Conservation (phyloP, 1,140 invertebrate genomes). For the Papilio polytes region DNA sequence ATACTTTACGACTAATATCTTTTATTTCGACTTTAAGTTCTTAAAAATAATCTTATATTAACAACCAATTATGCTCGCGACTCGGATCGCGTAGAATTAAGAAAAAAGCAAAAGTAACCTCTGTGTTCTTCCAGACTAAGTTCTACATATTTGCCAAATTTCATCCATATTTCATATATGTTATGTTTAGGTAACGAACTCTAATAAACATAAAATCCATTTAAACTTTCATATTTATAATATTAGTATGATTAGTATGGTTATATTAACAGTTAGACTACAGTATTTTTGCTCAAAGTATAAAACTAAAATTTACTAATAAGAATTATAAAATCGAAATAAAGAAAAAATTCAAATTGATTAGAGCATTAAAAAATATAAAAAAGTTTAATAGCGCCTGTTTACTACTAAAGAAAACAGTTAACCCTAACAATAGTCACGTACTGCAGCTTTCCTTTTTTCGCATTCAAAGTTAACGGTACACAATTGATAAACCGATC, state of each 20-base stretch:
- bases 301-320: not conserved
- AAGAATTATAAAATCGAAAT: not conserved
- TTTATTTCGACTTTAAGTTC: slow-evolving; percentile 50
- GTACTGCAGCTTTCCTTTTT: slow-evolving; percentile 43
- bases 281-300: too few species aligned
- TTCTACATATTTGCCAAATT: too few species aligned
- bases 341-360: not conserved
- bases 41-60: slow-evolving; percentile 43
- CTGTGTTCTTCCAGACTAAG: too few species aligned
- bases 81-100: too few species aligned
- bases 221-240: too few species aligned
- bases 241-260: too few species aligned
- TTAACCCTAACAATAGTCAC: slow-evolving; percentile 25
- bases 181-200: too few species aligned
- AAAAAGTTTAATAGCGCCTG: not conserved
- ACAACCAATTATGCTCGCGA: too few species aligned
- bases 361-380: not conserved
- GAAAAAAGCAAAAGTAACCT: too few species aligned
- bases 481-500: slow-evolving; percentile 57
- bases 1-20: slow-evolving; percentile 49
- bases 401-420: slow-evolving; percentile 32
- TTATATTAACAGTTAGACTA: too few species aligned
- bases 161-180: too few species aligned
- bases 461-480: slow-evolving; percentile 60
- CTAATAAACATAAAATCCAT: too few species aligned